These are phyloP conservation scores for Ctenopoma multispine DNA, from an alignment of 2,797 vertebrate species.

Conservation along the genomic window DNA sequence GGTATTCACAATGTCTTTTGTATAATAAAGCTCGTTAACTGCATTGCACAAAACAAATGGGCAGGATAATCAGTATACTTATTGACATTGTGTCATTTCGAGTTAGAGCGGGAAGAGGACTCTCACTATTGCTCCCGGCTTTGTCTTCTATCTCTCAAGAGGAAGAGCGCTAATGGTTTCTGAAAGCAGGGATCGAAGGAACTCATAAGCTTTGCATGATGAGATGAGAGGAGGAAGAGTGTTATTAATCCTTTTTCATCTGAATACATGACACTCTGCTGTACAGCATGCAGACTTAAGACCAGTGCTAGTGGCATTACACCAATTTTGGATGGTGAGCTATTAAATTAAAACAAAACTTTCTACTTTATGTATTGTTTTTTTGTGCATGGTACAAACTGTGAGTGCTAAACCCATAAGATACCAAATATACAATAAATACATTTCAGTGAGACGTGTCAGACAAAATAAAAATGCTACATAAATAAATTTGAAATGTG, in stretches of 20 bases:
- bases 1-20: conserved; percentile 85
- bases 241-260: conserved; percentile 79
- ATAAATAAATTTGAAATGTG: too few species aligned
- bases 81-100: conserved; percentile 88
- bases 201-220: conserved; percentile 79
- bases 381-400: too few species aligned
- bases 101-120: conserved; percentile 81
- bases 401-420: too few species aligned
- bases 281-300: conserved; percentile 50
- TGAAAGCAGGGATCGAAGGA: conserved; percentile 84
- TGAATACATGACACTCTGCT: conserved; percentile 62
- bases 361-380: background rate
- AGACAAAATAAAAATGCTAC: too few species aligned
- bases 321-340: conserved; percentile 46
- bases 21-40: conserved; percentile 88
- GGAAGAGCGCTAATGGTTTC: conserved; percentile 82
- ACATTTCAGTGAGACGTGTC: too few species aligned
- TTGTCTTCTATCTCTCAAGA: conserved; percentile 81
- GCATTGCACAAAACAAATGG: conserved; percentile 86
- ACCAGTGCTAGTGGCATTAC: conserved; percentile 51
- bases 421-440: too few species aligned
- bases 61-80: conserved; percentile 86
- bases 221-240: conserved; percentile 68
- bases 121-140: conserved; percentile 73
- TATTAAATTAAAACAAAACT: conserved; percentile 1